Base-by-base conservation (phyloP, 2,797 vertebrate genomes). In the Lophotriccus pileatus region DNA sequence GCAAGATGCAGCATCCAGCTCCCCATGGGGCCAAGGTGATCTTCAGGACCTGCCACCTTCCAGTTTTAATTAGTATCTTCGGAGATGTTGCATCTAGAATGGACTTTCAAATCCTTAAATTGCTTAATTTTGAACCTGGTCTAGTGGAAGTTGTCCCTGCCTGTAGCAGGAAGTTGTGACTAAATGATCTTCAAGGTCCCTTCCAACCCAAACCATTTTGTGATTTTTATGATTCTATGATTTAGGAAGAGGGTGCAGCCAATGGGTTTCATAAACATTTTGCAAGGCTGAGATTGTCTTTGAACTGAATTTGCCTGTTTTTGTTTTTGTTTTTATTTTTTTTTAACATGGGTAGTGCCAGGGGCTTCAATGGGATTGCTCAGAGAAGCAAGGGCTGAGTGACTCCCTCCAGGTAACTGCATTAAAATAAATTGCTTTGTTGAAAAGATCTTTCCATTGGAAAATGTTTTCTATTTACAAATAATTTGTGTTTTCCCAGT, bases 1-100 rank as follows among this genome's bases (percentile, higher is more conserved):
- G 60, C 30, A 20, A 39, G 39, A 30, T 0, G 2, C 16, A 41
- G 52, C n/a, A 46, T 47, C 60, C 34, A 30, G 16, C 9, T 67
- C 11, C 32, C 12, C 0, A 0, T 0, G 1, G 34, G 44, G 28
- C 4, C 11, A 7, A 30, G 21, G 32, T 30, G 44, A 5, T 41
- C 47, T 60, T 32, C 7, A 14, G 78, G 5, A 43, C 22, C n/a
- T 10, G 27, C 14, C 37, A 36, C 20, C 23, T 44, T 30, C 9
- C 16, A 4, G 2, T 36, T 69, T 77, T 49, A 20, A 17, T 49
- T 23, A 36, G 4, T 7, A 3, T 24, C 39, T 46, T 72, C 30
- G 16, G 47, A 66, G 43, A 32, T 1, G 1, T 20, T 62, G 18
- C 0, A 0, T 39, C 7, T 6, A 25, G 15, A 41, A 67, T 14